Conservation (phyloP, 2,888 invertebrate genomes). For the Drosophila affinis region DNA sequence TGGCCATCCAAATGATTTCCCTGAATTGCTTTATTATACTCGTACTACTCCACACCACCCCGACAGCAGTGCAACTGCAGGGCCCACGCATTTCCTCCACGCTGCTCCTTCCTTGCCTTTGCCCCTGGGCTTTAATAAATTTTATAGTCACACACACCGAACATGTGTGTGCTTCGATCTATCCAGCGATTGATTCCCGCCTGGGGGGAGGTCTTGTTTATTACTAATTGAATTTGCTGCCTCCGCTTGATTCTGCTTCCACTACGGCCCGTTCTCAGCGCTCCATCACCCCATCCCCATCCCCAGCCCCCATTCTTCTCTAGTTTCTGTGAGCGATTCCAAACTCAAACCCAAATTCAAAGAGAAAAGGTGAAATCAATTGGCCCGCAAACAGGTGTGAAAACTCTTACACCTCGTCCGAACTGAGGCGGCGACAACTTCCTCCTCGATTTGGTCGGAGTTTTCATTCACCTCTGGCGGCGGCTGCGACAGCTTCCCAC, state of each 20-base stretch:
- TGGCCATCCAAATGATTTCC: constrained; percentile 70
- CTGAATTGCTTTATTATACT: constrained; percentile 74
- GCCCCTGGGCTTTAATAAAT: constrained; percentile 78
- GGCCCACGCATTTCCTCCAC: constrained; percentile 25
- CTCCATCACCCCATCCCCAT: background rate
- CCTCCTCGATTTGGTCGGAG: constrained; percentile 11
- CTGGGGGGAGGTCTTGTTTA: constrained; percentile 62
- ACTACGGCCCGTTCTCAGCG: background rate
- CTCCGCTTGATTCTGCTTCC: constrained; percentile 1
- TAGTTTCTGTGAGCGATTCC: constrained; percentile 12
- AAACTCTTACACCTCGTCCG: constrained; percentile 46
- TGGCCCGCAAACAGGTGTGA: constrained; percentile 63
- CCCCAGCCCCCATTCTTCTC: background rate
- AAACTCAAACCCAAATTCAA: background rate
- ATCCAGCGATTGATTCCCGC: constrained; percentile 5
- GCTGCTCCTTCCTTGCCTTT: background rate
- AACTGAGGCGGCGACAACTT: constrained; percentile 62
- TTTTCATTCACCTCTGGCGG: constrained; percentile 41
- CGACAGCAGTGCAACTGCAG: background rate
- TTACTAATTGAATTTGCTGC: constrained; percentile 78
- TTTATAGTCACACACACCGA: constrained; percentile 65
- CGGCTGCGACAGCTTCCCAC: constrained; percentile 54
- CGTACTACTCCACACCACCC: constrained; percentile 2
- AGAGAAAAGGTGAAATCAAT: constrained; percentile 59
- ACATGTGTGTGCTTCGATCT: constrained; percentile 16